Base-by-base conservation (phyloP, 2,797 vertebrate genomes). In the Acrocephalus scirpaceus region DNA sequence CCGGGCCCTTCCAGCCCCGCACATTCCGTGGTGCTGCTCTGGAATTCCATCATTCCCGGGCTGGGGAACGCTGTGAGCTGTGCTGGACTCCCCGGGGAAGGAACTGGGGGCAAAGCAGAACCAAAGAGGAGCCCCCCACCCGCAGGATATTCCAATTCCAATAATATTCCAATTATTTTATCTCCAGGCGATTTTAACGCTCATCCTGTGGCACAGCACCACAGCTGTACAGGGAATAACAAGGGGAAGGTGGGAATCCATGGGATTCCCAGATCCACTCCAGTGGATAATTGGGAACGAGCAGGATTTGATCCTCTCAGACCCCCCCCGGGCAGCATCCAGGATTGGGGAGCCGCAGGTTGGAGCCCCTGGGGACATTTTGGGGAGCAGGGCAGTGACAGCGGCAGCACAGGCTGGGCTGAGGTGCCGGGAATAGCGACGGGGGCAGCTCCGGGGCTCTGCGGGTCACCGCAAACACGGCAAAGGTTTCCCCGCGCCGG, bases 361-460 rank as follows among this genome's bases (percentile, higher is more conserved):
- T 29, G 42, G 16, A 57, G 67, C 15, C 16, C 40, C 45, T 38
- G 61, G 38, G 34, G 30, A 25, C 36, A n/a, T 2, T 20, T 78
- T 71, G 57, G 25, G 11, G 83, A 53, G 51, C n/a, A 9, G 6
- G 15, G 23, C 16, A 0, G 4, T 34, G 76, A 13, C 0, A 42
- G 42, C 42, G 8, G 36, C 0, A 0, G 62, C 56, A 4, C 36
- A 1, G 19, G 36, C 27, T 8, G 44, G 0, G 0, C 44, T 7
- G 13, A 30, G 60, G 32, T 13, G 61, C 4, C 78, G 30, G 20
- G 8, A 23, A 38, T 18, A 3, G 5, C 20, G 30, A 48, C 0
- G 1, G 19, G 53, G 19, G 53, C 38, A 62, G 20, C 32, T 27
- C 67, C 40, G 42, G 56, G 22, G 25, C 25, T 45, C 38, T 36